Percentiles rank a stretch among this genome's conserved stretches.
Conservation (phyloP, 2,113 vertebrate genomes). For the Hyperopisus bebe region DNA sequence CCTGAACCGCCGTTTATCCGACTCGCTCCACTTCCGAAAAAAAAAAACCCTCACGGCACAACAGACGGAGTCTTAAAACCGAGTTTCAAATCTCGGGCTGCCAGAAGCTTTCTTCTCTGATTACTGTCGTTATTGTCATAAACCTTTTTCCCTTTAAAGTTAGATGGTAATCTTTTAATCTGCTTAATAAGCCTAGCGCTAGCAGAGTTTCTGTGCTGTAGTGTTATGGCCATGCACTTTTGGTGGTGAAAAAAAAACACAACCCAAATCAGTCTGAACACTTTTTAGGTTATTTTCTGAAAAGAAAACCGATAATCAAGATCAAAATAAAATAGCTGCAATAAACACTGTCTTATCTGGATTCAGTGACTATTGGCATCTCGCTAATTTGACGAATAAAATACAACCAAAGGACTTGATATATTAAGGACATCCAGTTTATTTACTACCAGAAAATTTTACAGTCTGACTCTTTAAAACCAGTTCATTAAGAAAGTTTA, state of each 20-base stretch:
- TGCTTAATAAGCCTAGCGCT: constrained; percentile 53
- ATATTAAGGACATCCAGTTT: not conserved
- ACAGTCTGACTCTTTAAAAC: not conserved
- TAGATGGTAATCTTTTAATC: constrained; percentile 57
- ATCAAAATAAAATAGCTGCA: not conserved
- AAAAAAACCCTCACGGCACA: not conserved
- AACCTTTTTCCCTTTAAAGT: constrained; percentile 43
- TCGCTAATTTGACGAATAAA: not conserved
- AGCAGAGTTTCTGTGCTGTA: constrained; percentile 11
- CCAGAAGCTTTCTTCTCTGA: not conserved
- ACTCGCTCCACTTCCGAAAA: not conserved
- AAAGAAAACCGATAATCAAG: not conserved
- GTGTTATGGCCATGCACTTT: not conserved
- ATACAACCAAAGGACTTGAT: not conserved
- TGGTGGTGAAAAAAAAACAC: not conserved
- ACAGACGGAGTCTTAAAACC: not conserved
- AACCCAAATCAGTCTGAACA: not conserved
- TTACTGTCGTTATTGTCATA: constrained; percentile 7
- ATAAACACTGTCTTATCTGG: not conserved
- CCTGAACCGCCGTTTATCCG: not conserved
- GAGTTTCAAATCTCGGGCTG: not conserved
- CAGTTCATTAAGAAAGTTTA: not conserved
- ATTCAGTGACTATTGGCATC: not conserved
- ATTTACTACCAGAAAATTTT: not conserved
- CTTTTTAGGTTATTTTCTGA: not conserved